These are phyloP conservation scores for Amiota minor DNA, from an alignment of 2,888 invertebrate genomes.

Conservation along the genomic window DNA sequence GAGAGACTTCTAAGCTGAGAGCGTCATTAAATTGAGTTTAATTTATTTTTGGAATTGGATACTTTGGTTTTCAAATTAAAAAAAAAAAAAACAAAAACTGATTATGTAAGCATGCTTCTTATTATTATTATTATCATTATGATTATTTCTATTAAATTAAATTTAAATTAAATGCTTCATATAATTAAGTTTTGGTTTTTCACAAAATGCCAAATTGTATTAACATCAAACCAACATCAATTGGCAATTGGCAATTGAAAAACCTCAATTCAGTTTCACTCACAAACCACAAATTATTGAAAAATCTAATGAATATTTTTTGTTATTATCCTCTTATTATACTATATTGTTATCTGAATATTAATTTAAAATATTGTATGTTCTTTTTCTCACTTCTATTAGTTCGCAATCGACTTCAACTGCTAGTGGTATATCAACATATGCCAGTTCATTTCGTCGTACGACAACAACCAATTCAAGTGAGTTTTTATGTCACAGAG, in stretches of 20 bases:
- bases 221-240: slow-evolving; percentile 28
- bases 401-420: slow-evolving; percentile 73
- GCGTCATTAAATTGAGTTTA: slow-evolving; percentile 53
- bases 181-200: too few species aligned
- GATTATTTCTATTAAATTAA: slow-evolving; percentile 24
- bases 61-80: slow-evolving; percentile 66
- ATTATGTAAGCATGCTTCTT: slow-evolving; percentile 72
- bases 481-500: slow-evolving; percentile 73
- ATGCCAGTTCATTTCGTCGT: slow-evolving; percentile 72
- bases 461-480: slow-evolving; percentile 72
- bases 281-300: slow-evolving; percentile 14
- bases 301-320: slow-evolving; percentile 10
- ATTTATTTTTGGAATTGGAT: slow-evolving; percentile 63
- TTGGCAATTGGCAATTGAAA: slow-evolving; percentile 18
- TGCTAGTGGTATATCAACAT: slow-evolving; percentile 73
- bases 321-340: background rate
- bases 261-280: too few species aligned
- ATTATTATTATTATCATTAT: slow-evolving; percentile 49
- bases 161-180: background rate
- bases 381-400: slow-evolving; percentile 16
- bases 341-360: background rate
- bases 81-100: slow-evolving; percentile 46
- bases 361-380: slow-evolving; percentile 26
- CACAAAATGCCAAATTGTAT: too few species aligned
- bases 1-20: background rate